Evolutionary conservation across 1,140 invertebrate species (phyloP).

Genomic region (Homarus americanus): DNA sequence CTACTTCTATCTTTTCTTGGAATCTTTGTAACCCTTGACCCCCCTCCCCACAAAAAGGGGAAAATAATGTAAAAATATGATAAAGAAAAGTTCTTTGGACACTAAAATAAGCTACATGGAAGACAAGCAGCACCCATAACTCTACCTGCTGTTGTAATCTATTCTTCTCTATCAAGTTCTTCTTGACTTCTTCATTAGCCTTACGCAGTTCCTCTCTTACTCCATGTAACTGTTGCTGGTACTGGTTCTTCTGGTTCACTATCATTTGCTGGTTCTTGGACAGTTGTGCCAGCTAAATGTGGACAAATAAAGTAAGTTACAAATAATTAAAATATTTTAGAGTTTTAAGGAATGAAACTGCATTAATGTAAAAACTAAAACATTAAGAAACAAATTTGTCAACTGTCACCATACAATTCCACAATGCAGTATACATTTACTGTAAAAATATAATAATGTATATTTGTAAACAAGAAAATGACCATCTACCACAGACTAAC

Average conservation of each 20-base stretch:
- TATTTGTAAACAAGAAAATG: too few relatives aligned
- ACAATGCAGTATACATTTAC: neutral
- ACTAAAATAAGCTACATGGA: neutral
- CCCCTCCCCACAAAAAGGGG: too few relatives aligned
- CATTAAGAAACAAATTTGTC: too few relatives aligned
- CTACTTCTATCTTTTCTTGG: neutral
- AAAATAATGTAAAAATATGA: too few relatives aligned
- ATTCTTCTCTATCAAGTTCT: conserved; percentile 56
- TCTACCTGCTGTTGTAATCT: conserved; percentile 43
- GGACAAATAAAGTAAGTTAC: neutral
- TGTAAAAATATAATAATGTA: too few relatives aligned
- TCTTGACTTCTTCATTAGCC: conserved; percentile 65
- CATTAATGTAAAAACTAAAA: too few relatives aligned
- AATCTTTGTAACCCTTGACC: too few relatives aligned
- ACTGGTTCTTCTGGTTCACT: conserved; percentile 61
- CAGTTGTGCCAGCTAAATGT: conserved; percentile 55
- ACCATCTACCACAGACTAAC: too few relatives aligned
- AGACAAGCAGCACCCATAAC: neutral
- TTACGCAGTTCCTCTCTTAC: conserved; percentile 59
- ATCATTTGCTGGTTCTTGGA: conserved; percentile 69
- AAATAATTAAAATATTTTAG: neutral
- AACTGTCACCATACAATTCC: neutral
- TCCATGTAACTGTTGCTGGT: conserved; percentile 55
- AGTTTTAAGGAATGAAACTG: too few relatives aligned
- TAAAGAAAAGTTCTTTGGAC: too few relatives aligned